Evolutionary conservation across 2,797 vertebrate species (phyloP).

Genomic region (Mastacembelus armatus): DNA sequence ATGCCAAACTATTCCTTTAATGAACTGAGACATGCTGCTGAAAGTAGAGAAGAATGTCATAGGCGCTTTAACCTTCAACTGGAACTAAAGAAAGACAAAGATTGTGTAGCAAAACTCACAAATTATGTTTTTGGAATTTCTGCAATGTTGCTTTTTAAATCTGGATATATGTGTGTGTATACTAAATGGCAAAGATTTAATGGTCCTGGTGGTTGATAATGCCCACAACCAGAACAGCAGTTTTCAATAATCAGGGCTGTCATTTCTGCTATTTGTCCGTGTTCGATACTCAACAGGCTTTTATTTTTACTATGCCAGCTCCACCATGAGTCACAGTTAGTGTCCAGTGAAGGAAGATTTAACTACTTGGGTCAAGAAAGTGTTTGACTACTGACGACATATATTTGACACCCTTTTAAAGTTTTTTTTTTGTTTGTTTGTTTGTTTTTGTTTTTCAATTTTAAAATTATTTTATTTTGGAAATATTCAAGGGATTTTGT

Average conservation of each 20-base stretch:
- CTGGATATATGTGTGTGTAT: neutral
- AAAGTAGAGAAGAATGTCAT: slow-evolving; percentile 37
- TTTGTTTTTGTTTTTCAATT: slow-evolving; percentile 55
- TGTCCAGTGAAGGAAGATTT: slow-evolving; percentile 37
- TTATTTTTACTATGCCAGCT: slow-evolving; percentile 37
- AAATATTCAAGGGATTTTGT: slow-evolving; percentile 57
- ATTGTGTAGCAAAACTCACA: slow-evolving; percentile 46
- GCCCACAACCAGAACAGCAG: slow-evolving; percentile 5
- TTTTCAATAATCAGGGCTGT: slow-evolving; percentile 48
- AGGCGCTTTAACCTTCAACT: slow-evolving; percentile 38
- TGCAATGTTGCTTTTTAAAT: slow-evolving; percentile 33
- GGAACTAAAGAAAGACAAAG: slow-evolving; percentile 41
- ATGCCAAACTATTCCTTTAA: slow-evolving; percentile 22
- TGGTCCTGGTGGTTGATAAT: slow-evolving; percentile 27
- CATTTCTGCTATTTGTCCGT: slow-evolving; percentile 1
- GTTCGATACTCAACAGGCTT: slow-evolving; percentile 16
- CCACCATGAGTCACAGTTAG: slow-evolving; percentile 46
- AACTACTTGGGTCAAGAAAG: slow-evolving; percentile 44
- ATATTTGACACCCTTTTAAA: slow-evolving; percentile 52
- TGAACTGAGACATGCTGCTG: slow-evolving; percentile 8
- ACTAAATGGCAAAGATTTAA: slow-evolving; percentile 3
- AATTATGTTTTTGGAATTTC: slow-evolving; percentile 36
- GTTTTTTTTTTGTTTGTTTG: no score
- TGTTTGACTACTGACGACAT: slow-evolving; percentile 61
- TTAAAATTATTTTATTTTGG: slow-evolving; percentile 58